These are phyloP conservation scores for Vanessa atalanta DNA, from an alignment of 1,140 invertebrate genomes.

Conservation along the genomic window DNA sequence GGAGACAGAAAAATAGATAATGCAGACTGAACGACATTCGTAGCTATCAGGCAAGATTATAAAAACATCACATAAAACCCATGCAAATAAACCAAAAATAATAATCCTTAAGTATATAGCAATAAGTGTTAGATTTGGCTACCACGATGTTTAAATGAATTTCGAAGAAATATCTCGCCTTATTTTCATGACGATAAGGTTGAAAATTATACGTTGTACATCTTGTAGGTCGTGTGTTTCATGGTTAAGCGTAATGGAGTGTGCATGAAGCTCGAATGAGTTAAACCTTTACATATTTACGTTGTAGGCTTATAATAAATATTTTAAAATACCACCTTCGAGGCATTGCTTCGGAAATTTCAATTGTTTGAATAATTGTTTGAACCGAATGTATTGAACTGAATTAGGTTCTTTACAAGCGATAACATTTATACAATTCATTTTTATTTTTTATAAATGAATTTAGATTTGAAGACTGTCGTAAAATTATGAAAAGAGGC, in stretches of 20 bases:
- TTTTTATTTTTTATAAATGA: too few species aligned
- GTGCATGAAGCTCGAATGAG: slow-evolving; percentile 18
- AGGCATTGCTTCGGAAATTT: background rate
- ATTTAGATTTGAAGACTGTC: too few species aligned
- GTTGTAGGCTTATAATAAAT: slow-evolving; percentile 8
- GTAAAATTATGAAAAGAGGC: too few species aligned
- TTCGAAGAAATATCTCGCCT: background rate
- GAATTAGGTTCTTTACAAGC: too few species aligned
- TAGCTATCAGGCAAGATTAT: slow-evolving; percentile 23
- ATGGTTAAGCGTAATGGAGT: slow-evolving; percentile 23
- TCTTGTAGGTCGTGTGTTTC: slow-evolving; percentile 10
- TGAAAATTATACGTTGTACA: background rate
- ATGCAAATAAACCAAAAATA: slow-evolving; percentile 10
- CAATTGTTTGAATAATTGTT: background rate
- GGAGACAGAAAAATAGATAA: slow-evolving; percentile 21
- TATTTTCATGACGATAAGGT: slow-evolving; percentile 19
- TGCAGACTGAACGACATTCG: slow-evolving; percentile 15
- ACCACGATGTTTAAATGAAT: background rate
- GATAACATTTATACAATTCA: too few species aligned
- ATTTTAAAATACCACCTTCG: slow-evolving; percentile 2
- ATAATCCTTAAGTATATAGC: background rate
- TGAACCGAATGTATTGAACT: background rate
- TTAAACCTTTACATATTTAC: slow-evolving; percentile 12
- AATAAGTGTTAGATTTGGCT: background rate
- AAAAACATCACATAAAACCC: slow-evolving; percentile 21